A percentile compares a stretch with the other conserved stretches of the same genome.
Conservation (phyloP, 2,888 invertebrate species). For the Epsilonema sp. region DNA sequence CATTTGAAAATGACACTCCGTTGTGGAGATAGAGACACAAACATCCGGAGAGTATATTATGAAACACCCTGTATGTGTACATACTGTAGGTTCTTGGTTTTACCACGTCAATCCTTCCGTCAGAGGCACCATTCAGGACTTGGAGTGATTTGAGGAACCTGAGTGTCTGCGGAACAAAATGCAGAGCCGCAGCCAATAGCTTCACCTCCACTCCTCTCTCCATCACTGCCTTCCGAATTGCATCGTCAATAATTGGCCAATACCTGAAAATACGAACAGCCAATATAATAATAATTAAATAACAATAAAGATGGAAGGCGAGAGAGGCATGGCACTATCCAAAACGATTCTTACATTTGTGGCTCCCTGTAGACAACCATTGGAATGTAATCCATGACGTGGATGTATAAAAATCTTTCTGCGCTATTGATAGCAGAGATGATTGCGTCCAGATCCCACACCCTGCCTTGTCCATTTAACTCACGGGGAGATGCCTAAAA, state of each 20-base stretch:
- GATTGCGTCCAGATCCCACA: conserved; percentile 64
- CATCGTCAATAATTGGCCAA: conserved; percentile 82
- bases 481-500: conserved; percentile 66
- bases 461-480: conserved; percentile 58
- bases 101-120: not conserved
- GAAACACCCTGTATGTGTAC: too few relatives aligned
- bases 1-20: too few relatives aligned
- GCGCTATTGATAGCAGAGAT: conserved; percentile 57
- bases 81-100: too few relatives aligned
- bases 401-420: conserved; percentile 63
- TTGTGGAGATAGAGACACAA: too few relatives aligned
- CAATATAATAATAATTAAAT: too few relatives aligned
- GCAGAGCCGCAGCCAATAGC: conserved; percentile 60
- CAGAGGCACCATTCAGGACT: conserved; percentile 8
- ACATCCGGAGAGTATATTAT: too few relatives aligned
- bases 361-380: conserved; percentile 49
- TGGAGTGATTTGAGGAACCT: conserved; percentile 44
- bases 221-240: conserved; percentile 58
- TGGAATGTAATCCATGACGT: conserved; percentile 93
- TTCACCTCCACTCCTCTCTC: conserved; percentile 56
- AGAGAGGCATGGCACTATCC: too few relatives aligned
- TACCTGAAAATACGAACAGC: conserved; percentile 38
- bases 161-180: conserved; percentile 55
- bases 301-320: too few relatives aligned
- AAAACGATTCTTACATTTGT: conserved; percentile 31